Conservation (phyloP, 2,888 invertebrate genomes). For the Aphodius sticticus region DNA sequence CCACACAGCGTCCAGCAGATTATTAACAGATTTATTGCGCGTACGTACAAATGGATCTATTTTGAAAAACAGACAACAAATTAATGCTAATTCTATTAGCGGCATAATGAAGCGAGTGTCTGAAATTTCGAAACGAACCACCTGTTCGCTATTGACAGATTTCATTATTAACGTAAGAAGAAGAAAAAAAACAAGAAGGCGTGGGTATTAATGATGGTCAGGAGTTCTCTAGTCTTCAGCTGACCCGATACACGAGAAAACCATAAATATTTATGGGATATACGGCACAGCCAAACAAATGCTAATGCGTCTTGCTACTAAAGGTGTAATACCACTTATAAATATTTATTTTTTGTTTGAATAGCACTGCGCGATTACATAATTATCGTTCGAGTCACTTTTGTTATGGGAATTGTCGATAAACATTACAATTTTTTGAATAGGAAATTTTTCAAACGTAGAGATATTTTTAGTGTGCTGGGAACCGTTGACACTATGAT, state of each 20-base stretch:
- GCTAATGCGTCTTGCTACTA: constrained; percentile 23
- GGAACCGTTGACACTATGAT: background rate
- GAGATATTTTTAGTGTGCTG: background rate
- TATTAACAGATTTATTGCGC: background rate
- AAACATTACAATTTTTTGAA: background rate
- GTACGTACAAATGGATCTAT: background rate
- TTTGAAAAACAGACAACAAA: background rate
- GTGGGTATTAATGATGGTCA: background rate
- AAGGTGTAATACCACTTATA: constrained; percentile 24
- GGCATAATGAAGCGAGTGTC: background rate
- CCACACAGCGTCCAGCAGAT: background rate
- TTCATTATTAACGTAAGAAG: background rate
- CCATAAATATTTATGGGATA: background rate
- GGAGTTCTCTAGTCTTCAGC: background rate
- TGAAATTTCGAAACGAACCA: background rate
- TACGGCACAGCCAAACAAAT: constrained; percentile 16
- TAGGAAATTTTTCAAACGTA: background rate
- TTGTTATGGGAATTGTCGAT: background rate
- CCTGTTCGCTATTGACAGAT: background rate
- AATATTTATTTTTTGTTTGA: constrained; percentile 24
- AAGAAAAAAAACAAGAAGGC: background rate
- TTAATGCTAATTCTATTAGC: background rate
- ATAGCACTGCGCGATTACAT: constrained; percentile 10
- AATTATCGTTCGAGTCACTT: constrained; percentile 13
- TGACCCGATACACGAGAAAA: background rate